phyloP scores from a whole-genome alignment of 1,140 invertebrate genomes.

The Anthonomus grandis region DNA sequence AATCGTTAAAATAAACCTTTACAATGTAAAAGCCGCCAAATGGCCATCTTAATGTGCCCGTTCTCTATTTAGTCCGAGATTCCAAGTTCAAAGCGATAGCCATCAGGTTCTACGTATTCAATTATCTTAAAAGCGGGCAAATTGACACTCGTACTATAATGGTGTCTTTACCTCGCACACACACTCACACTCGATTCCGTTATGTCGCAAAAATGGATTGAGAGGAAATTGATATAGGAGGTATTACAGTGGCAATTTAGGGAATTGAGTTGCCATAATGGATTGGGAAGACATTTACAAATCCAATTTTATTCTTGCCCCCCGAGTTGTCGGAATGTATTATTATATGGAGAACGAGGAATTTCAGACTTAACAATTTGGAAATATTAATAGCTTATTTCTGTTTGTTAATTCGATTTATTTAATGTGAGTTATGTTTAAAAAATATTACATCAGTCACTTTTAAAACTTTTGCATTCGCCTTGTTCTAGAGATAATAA shows the following conservation, averaged over 20 bases:
- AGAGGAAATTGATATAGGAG: constrained; percentile 26
- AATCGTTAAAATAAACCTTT: constrained; percentile 38
- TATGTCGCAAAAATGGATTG: constrained; percentile 23
- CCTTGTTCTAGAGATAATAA: no score
- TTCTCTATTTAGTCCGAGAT: constrained; percentile 14
- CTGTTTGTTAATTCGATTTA: no score
- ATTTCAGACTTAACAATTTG: not conserved
- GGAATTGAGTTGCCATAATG: constrained; percentile 27
- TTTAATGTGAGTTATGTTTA: no score
- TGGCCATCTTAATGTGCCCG: constrained; percentile 20
- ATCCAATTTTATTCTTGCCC: constrained; percentile 22
- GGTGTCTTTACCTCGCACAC: not conserved
- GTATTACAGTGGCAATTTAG: constrained; percentile 26
- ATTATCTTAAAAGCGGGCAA: not conserved
- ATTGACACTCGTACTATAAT: not conserved
- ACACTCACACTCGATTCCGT: constrained; percentile 21
- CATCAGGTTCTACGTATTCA: not conserved
- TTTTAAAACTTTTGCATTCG: no score
- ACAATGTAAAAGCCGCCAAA: constrained; percentile 28
- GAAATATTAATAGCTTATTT: not conserved
- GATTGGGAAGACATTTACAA: constrained; percentile 22
- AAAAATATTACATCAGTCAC: no score
- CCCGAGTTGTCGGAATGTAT: no score
- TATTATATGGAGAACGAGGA: not conserved
- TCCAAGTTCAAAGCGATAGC: not conserved